Evolutionary conservation across 2,888 invertebrate genomes (phyloP), one percentile per base, ranked within the genome.

Genomic region (Anoncus sp.): DNA sequence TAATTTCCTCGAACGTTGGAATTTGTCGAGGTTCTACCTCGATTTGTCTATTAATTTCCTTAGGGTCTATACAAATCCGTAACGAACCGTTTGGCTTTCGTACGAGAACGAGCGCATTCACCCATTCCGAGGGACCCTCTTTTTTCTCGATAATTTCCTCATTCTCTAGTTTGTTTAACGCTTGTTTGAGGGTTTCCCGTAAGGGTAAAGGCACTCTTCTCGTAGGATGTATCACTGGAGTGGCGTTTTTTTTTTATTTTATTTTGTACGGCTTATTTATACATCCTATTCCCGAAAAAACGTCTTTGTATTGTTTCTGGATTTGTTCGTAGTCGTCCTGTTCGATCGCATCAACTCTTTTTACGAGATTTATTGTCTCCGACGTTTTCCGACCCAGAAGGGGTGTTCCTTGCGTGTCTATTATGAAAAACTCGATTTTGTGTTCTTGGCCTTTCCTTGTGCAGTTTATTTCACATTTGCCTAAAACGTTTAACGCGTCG

Each of bases 201-300:
- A 82, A 60, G 43, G 75, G 62, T 40, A 81, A 75, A 45, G 83
- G 81, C 7, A 82, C 80, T 72, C 79, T 75, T 43, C 83, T 76
- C 16, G 80, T 72, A 6, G 83, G 79, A 53, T 80, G 71, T 31
- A 84, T 53, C 10, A 57, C 72, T 9, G 74, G 66, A 2, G 27
- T 74, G 31, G 74, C 74, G 22, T 73, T 57, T 22, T 43, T 22
- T 57, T 57, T 73, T n/a, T 57, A 31, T 31, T 65, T 65, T 12
- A 73, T 63, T 55, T 31, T 31, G 7, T 31, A 31, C 31, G 31
- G 31, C 31, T 45, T 69, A 10, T 72, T 63, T 10, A 84, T 59
- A 55, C 79, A 73, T 6, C 84, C 84, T 66, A 77, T 70, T 22
- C 82, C 81, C 12, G 31, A 14, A 71, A 85, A 84, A 2, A 83